phyloP scores from a whole-genome alignment of 2,113 vertebrate species.

The Thalassarche chlororhynchos region DNA sequence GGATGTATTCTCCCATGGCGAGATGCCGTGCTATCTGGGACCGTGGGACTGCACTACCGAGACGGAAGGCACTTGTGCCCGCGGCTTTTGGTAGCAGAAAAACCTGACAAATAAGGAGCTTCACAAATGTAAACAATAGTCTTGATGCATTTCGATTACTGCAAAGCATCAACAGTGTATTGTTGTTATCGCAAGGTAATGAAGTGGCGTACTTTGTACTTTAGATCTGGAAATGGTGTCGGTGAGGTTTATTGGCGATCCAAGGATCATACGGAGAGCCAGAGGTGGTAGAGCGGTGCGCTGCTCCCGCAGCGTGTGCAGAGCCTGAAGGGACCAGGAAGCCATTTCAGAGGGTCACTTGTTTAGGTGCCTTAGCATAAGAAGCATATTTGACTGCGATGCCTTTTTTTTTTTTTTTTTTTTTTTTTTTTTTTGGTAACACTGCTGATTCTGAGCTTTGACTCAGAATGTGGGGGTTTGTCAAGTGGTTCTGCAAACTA shows the following conservation, averaged over 20 bases:
- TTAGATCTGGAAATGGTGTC: not conserved
- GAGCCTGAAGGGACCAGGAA: rapidly evolving
- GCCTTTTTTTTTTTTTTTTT: not conserved
- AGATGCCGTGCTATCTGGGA: not conserved
- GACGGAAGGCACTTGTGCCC: not conserved
- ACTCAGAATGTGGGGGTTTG: not conserved
- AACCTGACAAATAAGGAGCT: not conserved
- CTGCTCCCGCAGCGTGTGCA: rapidly evolving
- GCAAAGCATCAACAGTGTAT: not conserved
- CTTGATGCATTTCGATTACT: not conserved
- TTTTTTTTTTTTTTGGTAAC: not conserved
- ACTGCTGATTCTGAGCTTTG: not conserved
- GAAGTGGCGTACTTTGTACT: not conserved
- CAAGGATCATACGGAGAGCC: rapidly evolving
- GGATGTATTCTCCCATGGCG: not conserved
- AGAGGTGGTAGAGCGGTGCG: rapidly evolving
- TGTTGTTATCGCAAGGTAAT: not conserved
- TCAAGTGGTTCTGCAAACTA: not conserved
- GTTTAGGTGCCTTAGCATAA: not conserved
- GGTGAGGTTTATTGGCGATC: not conserved
- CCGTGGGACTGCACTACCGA: rapidly evolving
- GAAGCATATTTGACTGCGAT: not conserved
- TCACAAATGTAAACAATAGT: not conserved
- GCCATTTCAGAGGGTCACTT: not conserved
- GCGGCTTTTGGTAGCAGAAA: not conserved